Evolutionary conservation across 2,797 vertebrate genomes (phyloP).

Genomic region (Neostethus bicornis): DNA sequence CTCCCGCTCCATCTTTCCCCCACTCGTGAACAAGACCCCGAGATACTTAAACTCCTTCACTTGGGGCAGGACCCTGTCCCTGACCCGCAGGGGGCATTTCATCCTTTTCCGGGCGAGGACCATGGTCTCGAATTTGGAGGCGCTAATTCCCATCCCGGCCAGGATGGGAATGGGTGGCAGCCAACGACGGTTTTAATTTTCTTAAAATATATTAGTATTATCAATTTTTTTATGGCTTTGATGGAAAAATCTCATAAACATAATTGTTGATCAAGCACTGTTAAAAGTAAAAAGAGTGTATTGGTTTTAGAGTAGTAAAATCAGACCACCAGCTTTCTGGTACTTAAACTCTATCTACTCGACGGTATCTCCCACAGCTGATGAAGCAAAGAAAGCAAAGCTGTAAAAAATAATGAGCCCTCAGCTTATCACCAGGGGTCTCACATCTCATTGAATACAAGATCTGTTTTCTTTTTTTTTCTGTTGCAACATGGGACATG

Average conservation of each 20-base stretch:
- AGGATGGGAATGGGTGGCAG: no score
- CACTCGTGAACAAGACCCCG: no score
- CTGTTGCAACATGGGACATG: slow-evolving; percentile 23
- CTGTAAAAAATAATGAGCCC: slow-evolving; percentile 59
- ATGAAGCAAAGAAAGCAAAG: slow-evolving; percentile 39
- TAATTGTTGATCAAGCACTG: background rate
- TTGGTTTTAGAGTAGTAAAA: background rate
- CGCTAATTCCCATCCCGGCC: no score
- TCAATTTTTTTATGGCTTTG: no score
- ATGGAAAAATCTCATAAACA: background rate
- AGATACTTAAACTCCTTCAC: no score
- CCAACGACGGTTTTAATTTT: no score
- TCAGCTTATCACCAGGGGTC: slow-evolving; percentile 47
- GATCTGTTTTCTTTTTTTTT: slow-evolving; percentile 27
- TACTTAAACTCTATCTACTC: slow-evolving; percentile 30
- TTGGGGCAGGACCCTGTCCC: no score
- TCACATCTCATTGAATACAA: slow-evolving; percentile 55
- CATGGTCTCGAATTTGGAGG: no score
- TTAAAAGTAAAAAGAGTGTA: background rate
- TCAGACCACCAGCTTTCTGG: slow-evolving; percentile 14
- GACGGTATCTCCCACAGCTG: slow-evolving; percentile 41
- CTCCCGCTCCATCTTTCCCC: no score
- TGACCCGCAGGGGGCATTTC: no score
- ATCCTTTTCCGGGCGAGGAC: no score
- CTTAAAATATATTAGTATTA: no score